These are phyloP conservation scores for Clarias macrocephalus DNA, from an alignment of 2,113 vertebrate species.

Conservation along the genomic window DNA sequence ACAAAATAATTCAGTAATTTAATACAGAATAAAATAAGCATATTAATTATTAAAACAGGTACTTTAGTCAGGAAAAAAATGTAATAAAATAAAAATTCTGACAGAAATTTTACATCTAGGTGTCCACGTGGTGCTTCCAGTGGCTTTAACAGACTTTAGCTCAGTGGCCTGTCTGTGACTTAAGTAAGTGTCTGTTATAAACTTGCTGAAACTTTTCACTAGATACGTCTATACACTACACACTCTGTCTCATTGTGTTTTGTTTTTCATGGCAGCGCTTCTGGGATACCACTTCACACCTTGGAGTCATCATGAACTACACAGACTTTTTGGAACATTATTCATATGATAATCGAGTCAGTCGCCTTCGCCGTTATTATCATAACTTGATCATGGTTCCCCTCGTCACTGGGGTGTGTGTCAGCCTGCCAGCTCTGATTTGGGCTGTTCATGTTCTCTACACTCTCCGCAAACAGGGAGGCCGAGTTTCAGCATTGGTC, in stretches of 20 bases:
- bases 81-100: no score
- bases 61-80: no score
- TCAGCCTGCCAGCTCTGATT: background rate
- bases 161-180: background rate
- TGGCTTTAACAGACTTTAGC: background rate
- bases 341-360: background rate
- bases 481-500: background rate
- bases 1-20: no score
- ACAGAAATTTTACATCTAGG: background rate
- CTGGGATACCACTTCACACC: background rate
- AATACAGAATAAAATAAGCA: no score
- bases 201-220: background rate
- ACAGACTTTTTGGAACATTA: no score
- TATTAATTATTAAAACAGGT: no score
- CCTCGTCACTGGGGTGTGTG: background rate
- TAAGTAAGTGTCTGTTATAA: background rate
- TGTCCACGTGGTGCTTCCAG: background rate
- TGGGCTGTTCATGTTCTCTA: background rate
- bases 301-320: background rate
- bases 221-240: background rate
- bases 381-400: background rate
- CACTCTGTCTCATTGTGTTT: background rate
- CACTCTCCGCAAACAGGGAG: background rate
- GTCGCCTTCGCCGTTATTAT: background rate
- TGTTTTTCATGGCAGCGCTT: background rate